Evolutionary conservation across 2,888 invertebrate genomes (phyloP), one percentile per base, ranked within the genome.

Genomic region (Rhabditoides inermis): DNA sequence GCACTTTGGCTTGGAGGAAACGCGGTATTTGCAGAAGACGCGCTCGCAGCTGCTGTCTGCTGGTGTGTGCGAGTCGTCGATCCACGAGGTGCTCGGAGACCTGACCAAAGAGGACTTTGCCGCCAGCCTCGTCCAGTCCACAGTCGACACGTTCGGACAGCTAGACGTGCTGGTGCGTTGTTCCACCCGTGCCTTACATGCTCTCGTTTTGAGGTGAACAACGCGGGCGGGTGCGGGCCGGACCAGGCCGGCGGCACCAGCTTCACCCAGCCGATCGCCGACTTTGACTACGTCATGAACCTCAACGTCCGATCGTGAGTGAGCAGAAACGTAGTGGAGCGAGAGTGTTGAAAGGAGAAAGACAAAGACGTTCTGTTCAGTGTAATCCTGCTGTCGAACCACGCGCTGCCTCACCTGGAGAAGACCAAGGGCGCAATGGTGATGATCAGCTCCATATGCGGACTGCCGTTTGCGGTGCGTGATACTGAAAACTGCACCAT

Each of bases 271-370:
- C 39, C 48, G 2, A 39, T 39, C 30, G 39, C 26, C 1, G 26
- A 28, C 20, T 39, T 28, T 22, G 48, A 48, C n/a, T 15, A 2
- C 1, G 23, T 28, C 12, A 48, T 48, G 48, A 39, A 37, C 27
- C 39, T 48, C 28, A 48, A 48, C 12, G 39, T 48, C 10, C 48
- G 48, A 48, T 37, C 48, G 48, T 48, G 12, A 37, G 47, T 36
- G 3, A 3, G 15, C 36, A n/a, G 36, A 15, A 36, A 36, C 36
- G n/a, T 36, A 18, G 3, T 4, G 18, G 18, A 4, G 3, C n/a
- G 15, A n/a, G 36, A 32, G 32, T 10, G 6, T 15, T 32, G 32
- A 32, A 32, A 37, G 60, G 15, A 72, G 72, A n/a, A 22, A 10
- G 18, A 10, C 40, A 12, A 12, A 6, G 23, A 25, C 37, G 12